Base-by-base conservation (phyloP, 1,140 invertebrate species). In the Harpegnathos saltator region DNA sequence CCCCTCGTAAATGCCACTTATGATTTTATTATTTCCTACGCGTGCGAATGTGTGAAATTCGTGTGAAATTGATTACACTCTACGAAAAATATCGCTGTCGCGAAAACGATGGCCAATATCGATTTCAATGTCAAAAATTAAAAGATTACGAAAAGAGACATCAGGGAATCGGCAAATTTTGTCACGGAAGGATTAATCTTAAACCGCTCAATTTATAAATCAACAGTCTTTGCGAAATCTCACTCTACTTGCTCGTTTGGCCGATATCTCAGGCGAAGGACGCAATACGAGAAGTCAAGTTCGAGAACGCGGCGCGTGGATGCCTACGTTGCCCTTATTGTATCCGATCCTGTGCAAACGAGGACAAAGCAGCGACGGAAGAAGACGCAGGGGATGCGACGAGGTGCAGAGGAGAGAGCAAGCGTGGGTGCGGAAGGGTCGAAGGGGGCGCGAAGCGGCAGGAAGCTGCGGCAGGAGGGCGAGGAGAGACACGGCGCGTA, bases 401-500 rank as follows among this genome's bases (percentile, higher is more conserved):
- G 68, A 14, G 54, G 73, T 48, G 54, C 50, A 22, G 71, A 48
- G 68, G 29, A 33, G 1, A 33, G 78, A n/a, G 66, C 63, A 68
- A 72, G 66, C 63, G 62, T 38, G 62, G 22, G 68, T 44, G 73
- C 19, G 81, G 75, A 83, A 65, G 62, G 72, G 19, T 63, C 59
- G 71, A 82, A 84, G 58, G 63, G 72, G 82, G 61, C 66, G 84
- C 82, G 66, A 77, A 65, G 50, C 65, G 59, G 81, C 26, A 83
- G 83, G 85, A 87, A 81, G 82, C 61, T 61, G 24, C 19, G 22
- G 65, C 58, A 58, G 62, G 71, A 75, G 84, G 75, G 83, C 84
- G 87, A 85, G 85, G 89, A 88, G 89, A 85, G 75, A 50, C 81
- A 68, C 72, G 78, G 77, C 87, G 87, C 80, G 86, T 86, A 90